These are phyloP conservation scores for Palythoa caribaeorum DNA, from an alignment of 92 coral and sea anemone species.

Conservation along the genomic window DNA sequence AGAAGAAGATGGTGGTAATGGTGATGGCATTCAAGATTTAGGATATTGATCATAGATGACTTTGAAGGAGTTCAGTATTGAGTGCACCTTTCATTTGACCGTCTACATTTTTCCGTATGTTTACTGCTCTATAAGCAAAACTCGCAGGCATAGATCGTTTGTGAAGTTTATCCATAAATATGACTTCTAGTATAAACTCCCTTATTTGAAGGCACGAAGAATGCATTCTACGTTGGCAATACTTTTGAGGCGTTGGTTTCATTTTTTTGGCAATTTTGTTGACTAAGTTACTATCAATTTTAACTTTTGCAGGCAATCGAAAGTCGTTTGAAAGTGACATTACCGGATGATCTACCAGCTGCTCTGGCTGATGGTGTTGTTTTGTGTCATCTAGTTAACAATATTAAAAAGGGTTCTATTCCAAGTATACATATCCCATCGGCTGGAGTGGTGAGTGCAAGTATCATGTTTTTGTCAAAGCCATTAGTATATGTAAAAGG, in stretches of 20 bases:
- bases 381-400: constrained; percentile 91
- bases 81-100: no score
- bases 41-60: no score
- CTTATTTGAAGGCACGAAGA: no score
- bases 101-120: no score
- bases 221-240: no score
- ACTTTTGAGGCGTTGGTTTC: background rate
- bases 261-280: background rate
- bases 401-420: constrained; percentile 88
- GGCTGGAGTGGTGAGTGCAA: constrained; percentile 92
- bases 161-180: no score
- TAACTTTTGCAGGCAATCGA: constrained; percentile 80
- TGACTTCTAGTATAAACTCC: no score
- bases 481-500: background rate
- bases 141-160: no score
- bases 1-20: no score
- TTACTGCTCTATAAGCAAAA: no score
- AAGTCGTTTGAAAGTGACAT: constrained; percentile 90
- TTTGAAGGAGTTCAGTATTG: no score
- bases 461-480: background rate
- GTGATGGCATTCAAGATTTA: no score
- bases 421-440: constrained; percentile 97
- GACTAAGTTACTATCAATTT: background rate
- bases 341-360: constrained; percentile 97
- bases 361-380: constrained; percentile 97